Percentiles rank a stretch among this genome's conserved stretches.
These are phyloP conservation scores for Callitettix versicolor DNA, from an alignment of 1,140 invertebrate genomes.

Conservation along the genomic window DNA sequence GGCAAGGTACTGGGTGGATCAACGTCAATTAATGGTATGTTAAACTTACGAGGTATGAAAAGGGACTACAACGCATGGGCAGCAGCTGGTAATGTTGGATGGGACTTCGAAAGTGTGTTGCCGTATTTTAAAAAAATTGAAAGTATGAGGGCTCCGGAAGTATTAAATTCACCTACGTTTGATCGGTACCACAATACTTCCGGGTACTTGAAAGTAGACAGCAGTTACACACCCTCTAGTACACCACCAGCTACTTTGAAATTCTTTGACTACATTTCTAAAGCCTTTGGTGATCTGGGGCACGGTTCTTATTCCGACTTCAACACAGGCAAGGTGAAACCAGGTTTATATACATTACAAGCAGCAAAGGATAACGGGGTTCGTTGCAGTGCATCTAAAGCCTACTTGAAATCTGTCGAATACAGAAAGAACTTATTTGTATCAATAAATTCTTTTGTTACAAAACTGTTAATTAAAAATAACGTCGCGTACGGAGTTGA, in stretches of 20 bases:
- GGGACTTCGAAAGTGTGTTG: conserved; percentile 50
- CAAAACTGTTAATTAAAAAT: conserved; percentile 47
- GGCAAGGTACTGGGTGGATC: too few species aligned
- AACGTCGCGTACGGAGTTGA: conserved; percentile 42
- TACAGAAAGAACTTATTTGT: conserved; percentile 52
- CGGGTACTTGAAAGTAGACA: conserved; percentile 34
- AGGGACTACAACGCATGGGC: conserved; percentile 58
- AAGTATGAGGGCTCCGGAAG: conserved; percentile 64
- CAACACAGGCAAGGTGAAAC: conserved; percentile 47
- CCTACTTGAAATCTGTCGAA: conserved; percentile 46
- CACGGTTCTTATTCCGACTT: conserved; percentile 77
- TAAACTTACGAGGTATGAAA: conserved; percentile 52
- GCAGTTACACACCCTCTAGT: conserved; percentile 34
- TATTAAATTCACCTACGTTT: conserved; percentile 43
- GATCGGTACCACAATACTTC: conserved; percentile 53
- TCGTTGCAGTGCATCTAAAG: conserved; percentile 12
- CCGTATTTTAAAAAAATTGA: conserved; percentile 49
- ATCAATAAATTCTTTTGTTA: conserved; percentile 39
- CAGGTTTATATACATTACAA: conserved; percentile 35
- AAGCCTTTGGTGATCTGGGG: conserved; percentile 80
- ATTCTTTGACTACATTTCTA: conserved; percentile 70
- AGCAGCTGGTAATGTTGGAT: conserved; percentile 45
- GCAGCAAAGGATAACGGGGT: conserved; percentile 27
- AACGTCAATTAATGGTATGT: conserved; percentile 35
- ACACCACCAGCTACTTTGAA: conserved; percentile 74